A percentile compares a stretch with the other conserved stretches of the same genome.
phyloP scores from a whole-genome alignment of 2,113 vertebrate species.

The Petroica traversi region DNA sequence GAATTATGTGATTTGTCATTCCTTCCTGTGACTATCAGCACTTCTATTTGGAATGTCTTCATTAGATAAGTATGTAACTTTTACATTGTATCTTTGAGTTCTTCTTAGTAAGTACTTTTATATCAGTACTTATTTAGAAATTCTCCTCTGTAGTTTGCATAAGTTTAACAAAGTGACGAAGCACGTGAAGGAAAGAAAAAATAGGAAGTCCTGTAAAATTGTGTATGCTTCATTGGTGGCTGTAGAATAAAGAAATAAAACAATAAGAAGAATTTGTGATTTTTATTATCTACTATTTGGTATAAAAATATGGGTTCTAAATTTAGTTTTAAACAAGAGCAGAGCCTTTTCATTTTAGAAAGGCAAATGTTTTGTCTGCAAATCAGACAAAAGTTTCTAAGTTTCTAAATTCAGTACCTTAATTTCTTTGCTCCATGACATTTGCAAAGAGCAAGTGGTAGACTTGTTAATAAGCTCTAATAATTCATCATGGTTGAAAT shows the following conservation, averaged over 20 bases:
- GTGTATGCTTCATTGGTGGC: neutral
- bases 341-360: neutral
- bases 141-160: neutral
- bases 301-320: neutral
- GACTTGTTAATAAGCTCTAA: neutral
- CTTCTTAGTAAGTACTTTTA: neutral
- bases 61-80: neutral
- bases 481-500: neutral
- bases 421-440: neutral
- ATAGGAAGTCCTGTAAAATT: neutral
- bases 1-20: neutral
- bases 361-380: neutral
- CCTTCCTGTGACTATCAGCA: neutral
- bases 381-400: neutral
- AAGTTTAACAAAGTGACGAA: neutral
- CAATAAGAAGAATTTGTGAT: neutral
- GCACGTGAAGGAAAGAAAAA: neutral
- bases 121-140: neutral
- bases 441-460: neutral
- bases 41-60: neutral
- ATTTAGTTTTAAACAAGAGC: neutral
- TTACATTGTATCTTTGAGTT: neutral
- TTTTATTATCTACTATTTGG: neutral
- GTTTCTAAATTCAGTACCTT: neutral
- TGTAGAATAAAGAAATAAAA: neutral